These are phyloP conservation scores for Sceloporus undulatus DNA, from an alignment of 2,113 vertebrate species.

Conservation along the genomic window DNA sequence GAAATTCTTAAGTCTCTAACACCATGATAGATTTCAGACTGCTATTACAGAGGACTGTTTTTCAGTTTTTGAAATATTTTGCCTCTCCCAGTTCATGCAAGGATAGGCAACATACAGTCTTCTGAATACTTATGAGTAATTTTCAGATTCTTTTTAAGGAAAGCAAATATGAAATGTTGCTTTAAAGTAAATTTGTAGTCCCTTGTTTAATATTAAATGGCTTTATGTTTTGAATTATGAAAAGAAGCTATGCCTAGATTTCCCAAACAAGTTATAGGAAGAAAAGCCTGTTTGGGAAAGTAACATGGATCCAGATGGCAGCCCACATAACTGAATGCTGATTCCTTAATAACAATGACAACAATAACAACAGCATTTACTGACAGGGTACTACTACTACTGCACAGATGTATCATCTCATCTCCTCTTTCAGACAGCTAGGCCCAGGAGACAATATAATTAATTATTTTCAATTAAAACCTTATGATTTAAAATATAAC, in stretches of 20 bases:
- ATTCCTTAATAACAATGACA: neutral
- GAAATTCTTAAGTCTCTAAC: neutral
- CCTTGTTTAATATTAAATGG: neutral
- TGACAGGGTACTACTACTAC: neutral
- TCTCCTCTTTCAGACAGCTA: no score
- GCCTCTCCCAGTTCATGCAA: conserved; percentile 9
- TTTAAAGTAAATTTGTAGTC: neutral
- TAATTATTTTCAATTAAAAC: no score
- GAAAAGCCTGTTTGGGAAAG: neutral
- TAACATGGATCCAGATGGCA: neutral
- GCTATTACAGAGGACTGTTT: neutral
- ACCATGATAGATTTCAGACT: conserved; percentile 10
- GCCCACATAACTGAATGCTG: neutral
- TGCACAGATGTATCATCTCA: no score
- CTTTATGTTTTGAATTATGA: neutral
- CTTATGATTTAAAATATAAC: no score
- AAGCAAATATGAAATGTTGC: neutral
- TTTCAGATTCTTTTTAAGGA: neutral
- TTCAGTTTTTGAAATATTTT: neutral
- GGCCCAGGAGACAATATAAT: no score
- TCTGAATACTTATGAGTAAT: neutral
- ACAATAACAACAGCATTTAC: neutral
- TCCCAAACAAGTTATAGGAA: neutral
- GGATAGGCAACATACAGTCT: neutral
- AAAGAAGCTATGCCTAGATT: neutral